Evolutionary conservation across 2,797 vertebrate species (phyloP).

Genomic region (Natrix natrix): DNA sequence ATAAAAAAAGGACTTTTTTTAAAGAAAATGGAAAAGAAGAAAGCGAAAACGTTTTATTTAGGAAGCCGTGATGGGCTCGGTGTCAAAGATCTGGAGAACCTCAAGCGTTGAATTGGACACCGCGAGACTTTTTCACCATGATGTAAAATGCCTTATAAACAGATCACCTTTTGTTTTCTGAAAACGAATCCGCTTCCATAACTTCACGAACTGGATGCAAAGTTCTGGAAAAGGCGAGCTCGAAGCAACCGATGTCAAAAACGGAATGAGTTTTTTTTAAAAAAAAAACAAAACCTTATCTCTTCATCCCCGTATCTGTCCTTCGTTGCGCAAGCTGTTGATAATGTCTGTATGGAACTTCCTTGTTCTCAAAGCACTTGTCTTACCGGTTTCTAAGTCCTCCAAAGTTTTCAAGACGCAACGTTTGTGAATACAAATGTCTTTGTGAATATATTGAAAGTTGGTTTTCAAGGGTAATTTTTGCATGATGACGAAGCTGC

Average conservation of each 20-base stretch:
- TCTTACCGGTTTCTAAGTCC: conserved; percentile 62
- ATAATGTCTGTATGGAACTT: conserved; percentile 50
- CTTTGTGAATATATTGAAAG: conserved; percentile 71
- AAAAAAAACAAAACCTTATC: conserved; percentile 44
- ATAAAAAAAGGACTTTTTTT: background rate
- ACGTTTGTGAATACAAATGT: conserved; percentile 70
- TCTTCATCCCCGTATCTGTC: conserved; percentile 63
- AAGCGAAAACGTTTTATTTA: background rate
- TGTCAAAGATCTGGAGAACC: background rate
- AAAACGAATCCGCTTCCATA: conserved; percentile 55
- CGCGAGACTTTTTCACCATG: conserved; percentile 43
- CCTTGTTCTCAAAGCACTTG: conserved; percentile 61
- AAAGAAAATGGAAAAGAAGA: background rate
- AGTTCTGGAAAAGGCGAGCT: conserved; percentile 20
- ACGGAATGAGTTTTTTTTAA: conserved; percentile 46
- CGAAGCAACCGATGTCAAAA: conserved; percentile 43
- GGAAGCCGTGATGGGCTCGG: background rate
- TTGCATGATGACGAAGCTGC: conserved; percentile 78
- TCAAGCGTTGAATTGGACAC: background rate
- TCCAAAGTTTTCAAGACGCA: conserved; percentile 70
- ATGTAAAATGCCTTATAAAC: conserved; percentile 65
- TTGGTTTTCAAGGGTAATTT: conserved; percentile 77
- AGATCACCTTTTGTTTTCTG: conserved; percentile 60
- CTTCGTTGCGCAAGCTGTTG: conserved; percentile 52
- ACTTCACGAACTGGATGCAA: conserved; percentile 40